Percentiles rank a stretch among this genome's conserved stretches.
Conservation (phyloP, 2,888 invertebrate genomes). For the Syrista parreyssii region DNA sequence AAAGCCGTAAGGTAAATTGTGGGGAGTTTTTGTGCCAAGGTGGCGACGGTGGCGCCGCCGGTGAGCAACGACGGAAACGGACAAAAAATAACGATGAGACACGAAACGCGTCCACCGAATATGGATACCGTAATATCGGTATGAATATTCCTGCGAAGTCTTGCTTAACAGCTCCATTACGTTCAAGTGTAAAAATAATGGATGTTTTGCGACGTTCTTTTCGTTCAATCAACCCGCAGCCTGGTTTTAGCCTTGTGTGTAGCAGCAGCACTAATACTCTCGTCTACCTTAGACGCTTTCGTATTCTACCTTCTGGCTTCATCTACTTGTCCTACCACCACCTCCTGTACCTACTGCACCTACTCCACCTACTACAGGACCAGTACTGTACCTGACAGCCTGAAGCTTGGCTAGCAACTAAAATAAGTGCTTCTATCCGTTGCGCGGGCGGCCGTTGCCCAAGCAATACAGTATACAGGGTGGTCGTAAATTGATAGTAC, state of each 20-base stretch:
- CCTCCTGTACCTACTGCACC: background rate
- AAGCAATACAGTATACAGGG: background rate
- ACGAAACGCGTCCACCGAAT: background rate
- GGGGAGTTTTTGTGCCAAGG: background rate
- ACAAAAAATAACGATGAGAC: background rate
- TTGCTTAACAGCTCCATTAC: conserved; percentile 25
- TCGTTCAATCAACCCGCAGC: conserved; percentile 16
- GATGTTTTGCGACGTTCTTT: conserved; percentile 24
- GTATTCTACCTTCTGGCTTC: conserved; percentile 2
- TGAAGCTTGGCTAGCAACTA: conserved; percentile 3
- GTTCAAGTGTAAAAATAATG: conserved; percentile 29
- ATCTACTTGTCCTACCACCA: conserved; percentile 1
- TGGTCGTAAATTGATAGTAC: background rate
- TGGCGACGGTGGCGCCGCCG: background rate
- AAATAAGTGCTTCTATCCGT: conserved; percentile 11
- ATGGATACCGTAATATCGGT: background rate
- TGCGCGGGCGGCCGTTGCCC: conserved; percentile 1
- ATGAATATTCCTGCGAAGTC: conserved; percentile 2
- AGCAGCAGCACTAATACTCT: background rate
- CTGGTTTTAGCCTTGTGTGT: conserved; percentile 14
- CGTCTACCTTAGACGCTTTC: background rate
- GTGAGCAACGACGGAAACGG: background rate
- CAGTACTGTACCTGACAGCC: conserved; percentile 5
- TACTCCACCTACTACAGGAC: background rate
- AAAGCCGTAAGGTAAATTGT: background rate